Conservation (phyloP, 2,113 vertebrate species). For the Mohoua ochrocephala region DNA sequence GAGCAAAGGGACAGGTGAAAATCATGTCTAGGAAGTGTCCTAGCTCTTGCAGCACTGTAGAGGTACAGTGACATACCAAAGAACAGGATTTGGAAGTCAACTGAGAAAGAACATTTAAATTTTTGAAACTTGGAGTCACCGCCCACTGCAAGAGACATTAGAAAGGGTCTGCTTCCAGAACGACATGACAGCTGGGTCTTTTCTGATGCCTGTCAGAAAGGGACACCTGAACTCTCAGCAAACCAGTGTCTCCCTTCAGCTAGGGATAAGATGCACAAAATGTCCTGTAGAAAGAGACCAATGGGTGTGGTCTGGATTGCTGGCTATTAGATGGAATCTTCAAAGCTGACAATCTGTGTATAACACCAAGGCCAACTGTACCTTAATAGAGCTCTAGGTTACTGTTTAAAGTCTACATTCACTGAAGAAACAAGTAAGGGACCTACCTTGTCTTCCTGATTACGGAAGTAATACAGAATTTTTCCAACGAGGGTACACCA, state of each 20-base stretch:
- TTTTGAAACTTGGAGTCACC: background rate
- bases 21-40: background rate
- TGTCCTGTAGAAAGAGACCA: background rate
- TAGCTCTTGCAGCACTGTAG: background rate
- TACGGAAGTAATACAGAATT: constrained; percentile 91
- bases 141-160: background rate
- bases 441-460: constrained; percentile 94
- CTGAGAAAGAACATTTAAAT: background rate
- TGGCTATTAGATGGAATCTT: background rate
- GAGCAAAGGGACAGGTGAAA: background rate
- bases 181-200: background rate
- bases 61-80: background rate
- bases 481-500: constrained; percentile 92
- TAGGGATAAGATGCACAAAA: background rate
- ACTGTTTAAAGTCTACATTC: background rate
- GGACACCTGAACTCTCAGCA: background rate
- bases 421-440: background rate
- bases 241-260: background rate
- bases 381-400: background rate
- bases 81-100: background rate
- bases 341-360: background rate
- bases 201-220: background rate
- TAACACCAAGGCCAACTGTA: background rate
- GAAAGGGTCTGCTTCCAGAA: background rate
- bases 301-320: background rate